A percentile compares a stretch with the other conserved stretches of the same genome.
These are phyloP conservation scores for Garra rufa DNA, from an alignment of 2,113 vertebrate species.

Conservation along the genomic window DNA sequence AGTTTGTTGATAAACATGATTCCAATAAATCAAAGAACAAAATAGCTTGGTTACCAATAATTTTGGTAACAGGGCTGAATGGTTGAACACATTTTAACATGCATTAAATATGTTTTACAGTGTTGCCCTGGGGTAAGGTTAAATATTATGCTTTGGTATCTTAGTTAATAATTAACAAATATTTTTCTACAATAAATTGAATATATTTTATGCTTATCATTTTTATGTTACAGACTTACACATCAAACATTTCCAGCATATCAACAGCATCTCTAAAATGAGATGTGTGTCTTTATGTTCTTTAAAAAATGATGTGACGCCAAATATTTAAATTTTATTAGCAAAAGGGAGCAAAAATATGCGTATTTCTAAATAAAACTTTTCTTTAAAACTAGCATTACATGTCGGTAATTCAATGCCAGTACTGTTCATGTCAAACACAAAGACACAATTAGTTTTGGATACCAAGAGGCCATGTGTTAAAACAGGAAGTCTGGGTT, in stretches of 20 bases:
- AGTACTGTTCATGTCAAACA: not conserved
- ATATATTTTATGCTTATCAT: not conserved
- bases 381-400: not conserved
- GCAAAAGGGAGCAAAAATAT: not conserved
- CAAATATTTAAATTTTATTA: not conserved
- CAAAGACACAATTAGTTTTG: conserved; percentile 27
- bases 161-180: not conserved
- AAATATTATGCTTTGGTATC: too few relatives aligned
- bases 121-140: too few relatives aligned
- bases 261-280: not conserved
- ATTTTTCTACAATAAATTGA: not conserved
- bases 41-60: not conserved
- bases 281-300: not conserved
- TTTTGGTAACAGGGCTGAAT: not conserved
- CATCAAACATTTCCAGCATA: not conserved
- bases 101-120: too few relatives aligned
- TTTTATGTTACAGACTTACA: not conserved
- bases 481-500: conserved; percentile 47
- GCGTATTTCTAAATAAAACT: not conserved
- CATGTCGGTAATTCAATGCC: not conserved
- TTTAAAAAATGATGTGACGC: not conserved
- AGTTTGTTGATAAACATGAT: too few relatives aligned
- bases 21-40: too few relatives aligned
- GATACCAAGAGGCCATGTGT: conserved; percentile 25
- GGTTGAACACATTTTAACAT: too few relatives aligned